Evolutionary conservation across 2,888 invertebrate genomes (phyloP), one percentile per base, ranked within the genome.

Genomic region (Drosophila antonietae): DNA sequence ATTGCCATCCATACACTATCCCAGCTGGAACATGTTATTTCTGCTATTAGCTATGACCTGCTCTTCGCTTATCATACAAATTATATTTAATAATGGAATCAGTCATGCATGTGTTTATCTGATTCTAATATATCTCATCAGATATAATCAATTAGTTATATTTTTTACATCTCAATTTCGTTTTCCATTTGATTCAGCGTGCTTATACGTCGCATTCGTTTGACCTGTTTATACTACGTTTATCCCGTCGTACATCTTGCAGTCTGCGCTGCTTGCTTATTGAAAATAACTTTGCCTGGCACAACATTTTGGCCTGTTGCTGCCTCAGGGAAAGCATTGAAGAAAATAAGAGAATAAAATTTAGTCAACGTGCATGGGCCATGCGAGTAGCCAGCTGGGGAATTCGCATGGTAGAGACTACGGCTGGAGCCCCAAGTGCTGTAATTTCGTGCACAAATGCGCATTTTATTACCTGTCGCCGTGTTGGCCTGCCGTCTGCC

Each of bases 401-500:
- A 80, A 62, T 64, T 52, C 18, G 68, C 53, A 39, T 51, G 44
- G n/a, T 43, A 43, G 55, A 10, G 73, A 56, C 65, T 55, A 35
- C 43, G 74, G 61, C 67, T 67, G 55, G 58, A 62, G 63, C 66
- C 61, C 67, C 68, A 73, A 80, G 75, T 78, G 82, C 80, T 74
- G 71, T 77, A 82, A 82, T 88, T 89, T 75, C 51, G 73, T 82
- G 78, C 85, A 88, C 80, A 86, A 89, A 89, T 86, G 89, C 86
- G 82, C 73, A 88, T 89, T 86, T 86, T 85, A 86, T 84, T 88
- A 80, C 85, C 82, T 70, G 82, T 52, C 80, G 77, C 78, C 75
- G 63, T 68, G 76, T 73, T 87, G 73, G 53, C 37, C 33, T 43
- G 15, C 6, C 4, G 9, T 6, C 58, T 46, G 66, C 46, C 59